Base-by-base conservation (phyloP, 2,888 invertebrate species). In the Coelopa pilipes region DNA sequence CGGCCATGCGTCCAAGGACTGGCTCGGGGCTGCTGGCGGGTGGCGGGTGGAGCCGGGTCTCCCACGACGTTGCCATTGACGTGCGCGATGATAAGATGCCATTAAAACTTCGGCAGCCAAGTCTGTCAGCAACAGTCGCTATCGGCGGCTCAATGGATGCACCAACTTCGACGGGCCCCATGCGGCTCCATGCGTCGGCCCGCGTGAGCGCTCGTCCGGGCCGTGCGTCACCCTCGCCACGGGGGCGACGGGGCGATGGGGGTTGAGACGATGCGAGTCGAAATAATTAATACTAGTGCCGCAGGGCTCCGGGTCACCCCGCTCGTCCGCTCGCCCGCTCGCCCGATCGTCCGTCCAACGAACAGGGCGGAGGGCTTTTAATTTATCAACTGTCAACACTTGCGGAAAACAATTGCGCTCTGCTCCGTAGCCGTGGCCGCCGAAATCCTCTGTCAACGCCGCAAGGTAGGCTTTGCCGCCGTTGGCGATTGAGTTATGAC, bases 381-480 rank as follows among this genome's bases (percentile, higher is more conserved):
- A 81, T 81, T 82, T 82, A 81, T 81, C 82, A 81, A 82, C 79
- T 81, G 82, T 82, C 81, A 81, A 78, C 81, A 81, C 82, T 81
- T 79, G 78, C 79, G 17, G 49, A 66, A 46, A 66, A 12, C 47
- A 17, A 57, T 34, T 34, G 34, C 34, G 34, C 7, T 34, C 34
- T n/a, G n/a, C n/a, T n/a, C n/a, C n/a, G n/a, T n/a, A n/a, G n/a
- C n/a, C n/a, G n/a, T n/a, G n/a, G n/a, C 21, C 9, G 21, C 46
- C 34, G 19, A 65, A 46, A 66, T 63, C 34, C 34, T 63, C 63
- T 17, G 63, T n/a, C 57, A n/a, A 63, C 17, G 17, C n/a, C 34
- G 63, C 46, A 13, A 17, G 46, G 63, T n/a, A 63, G 17, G 63
- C 13, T n/a, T 63, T 46, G 12, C 57, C 57, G 21, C 57, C 17